These are phyloP conservation scores for Tethea ocularis DNA, from an alignment of 2,888 invertebrate species.

Conservation along the genomic window DNA sequence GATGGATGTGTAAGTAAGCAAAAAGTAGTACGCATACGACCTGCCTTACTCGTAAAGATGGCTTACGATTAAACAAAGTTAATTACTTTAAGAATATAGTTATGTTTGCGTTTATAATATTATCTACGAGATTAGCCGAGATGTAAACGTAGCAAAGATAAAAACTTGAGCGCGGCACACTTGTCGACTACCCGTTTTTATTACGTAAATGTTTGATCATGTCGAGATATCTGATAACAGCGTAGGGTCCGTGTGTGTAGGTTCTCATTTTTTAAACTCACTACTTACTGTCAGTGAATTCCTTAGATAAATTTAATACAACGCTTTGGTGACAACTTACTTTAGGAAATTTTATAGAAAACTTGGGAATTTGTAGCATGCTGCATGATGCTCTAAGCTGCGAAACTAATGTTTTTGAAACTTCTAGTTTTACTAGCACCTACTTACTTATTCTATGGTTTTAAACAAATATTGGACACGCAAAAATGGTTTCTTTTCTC, in stretches of 20 bases:
- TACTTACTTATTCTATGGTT: too few species aligned
- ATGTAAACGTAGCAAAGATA: slow-evolving; percentile 56
- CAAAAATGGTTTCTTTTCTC: too few species aligned
- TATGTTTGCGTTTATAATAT: slow-evolving; percentile 45
- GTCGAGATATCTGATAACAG: slow-evolving; percentile 1
- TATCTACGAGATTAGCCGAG: slow-evolving; percentile 53
- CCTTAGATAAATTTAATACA: slow-evolving; percentile 8
- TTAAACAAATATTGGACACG: too few species aligned
- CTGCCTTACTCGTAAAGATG: slow-evolving; percentile 11
- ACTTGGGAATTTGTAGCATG: too few species aligned
- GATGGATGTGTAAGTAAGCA: not conserved
- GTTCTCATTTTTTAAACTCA: not conserved
- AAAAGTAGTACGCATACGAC: not conserved
- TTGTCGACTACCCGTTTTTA: slow-evolving; percentile 47
- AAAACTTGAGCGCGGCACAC: slow-evolving; percentile 25
- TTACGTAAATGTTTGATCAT: slow-evolving; percentile 29
- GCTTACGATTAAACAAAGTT: slow-evolving; percentile 27
- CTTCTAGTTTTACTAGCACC: too few species aligned
- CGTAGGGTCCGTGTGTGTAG: slow-evolving; percentile 1
- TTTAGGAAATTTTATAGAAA: not conserved
- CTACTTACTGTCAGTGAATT: not conserved
- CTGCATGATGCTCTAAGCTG: too few species aligned
- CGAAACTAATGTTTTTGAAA: too few species aligned
- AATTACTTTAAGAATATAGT: slow-evolving; percentile 45
- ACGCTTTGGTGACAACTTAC: not conserved